These are phyloP conservation scores for Lepus townsendii DNA, from an alignment of 2,797 vertebrate genomes.

Conservation along the genomic window DNA sequence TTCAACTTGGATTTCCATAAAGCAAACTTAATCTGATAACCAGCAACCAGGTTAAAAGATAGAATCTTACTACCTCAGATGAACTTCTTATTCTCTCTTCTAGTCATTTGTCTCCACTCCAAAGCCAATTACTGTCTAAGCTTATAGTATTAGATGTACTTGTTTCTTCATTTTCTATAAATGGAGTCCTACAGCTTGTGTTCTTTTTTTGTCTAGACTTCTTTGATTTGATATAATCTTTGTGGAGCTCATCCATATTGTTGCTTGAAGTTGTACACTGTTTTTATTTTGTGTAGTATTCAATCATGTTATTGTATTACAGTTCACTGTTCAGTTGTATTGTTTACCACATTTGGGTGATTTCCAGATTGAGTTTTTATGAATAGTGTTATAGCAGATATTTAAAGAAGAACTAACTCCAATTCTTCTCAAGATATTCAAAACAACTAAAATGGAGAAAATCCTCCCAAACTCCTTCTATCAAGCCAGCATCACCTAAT, in stretches of 20 bases:
- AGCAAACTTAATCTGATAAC: not conserved
- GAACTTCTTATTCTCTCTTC: not conserved
- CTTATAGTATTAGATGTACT: not conserved
- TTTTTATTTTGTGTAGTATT: conserved; percentile 48
- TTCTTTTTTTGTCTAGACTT: conserved; percentile 40
- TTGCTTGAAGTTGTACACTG: conserved; percentile 31
- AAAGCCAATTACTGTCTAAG: not conserved
- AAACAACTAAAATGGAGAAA: too few relatives aligned
- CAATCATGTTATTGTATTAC: not conserved
- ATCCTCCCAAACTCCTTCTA: too few relatives aligned
- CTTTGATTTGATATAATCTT: conserved; percentile 33
- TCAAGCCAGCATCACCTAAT: too few relatives aligned
- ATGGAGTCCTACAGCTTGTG: not conserved
- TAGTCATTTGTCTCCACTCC: not conserved
- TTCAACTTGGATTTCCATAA: conserved; percentile 32
- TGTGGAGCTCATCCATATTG: not conserved
- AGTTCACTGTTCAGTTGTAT: not conserved
- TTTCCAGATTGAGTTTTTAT: conserved; percentile 15
- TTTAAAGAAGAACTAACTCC: too few relatives aligned
- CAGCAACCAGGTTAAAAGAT: conserved; percentile 23
- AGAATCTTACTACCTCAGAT: conserved; percentile 38
- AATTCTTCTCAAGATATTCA: too few relatives aligned
- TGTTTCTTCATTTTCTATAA: conserved; percentile 27
- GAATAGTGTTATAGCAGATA: not conserved
- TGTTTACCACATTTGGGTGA: conserved; percentile 17